A percentile compares a stretch with the other conserved stretches of the same genome.
Conservation (phyloP, 2,888 invertebrate species). For the Eupithecia insigniata region DNA sequence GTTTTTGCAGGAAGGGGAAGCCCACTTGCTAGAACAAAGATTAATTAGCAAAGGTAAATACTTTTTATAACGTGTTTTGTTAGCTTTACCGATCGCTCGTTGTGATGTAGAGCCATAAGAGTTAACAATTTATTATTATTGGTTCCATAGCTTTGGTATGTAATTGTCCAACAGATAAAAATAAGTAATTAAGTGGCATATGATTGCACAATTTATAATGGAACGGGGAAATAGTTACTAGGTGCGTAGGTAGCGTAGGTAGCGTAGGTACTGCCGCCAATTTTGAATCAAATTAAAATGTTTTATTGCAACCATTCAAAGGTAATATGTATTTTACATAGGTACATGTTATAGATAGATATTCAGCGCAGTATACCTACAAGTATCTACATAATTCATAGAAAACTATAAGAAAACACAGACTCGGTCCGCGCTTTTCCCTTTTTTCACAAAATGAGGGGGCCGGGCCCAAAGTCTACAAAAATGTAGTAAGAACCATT, state of each 20-base stretch:
- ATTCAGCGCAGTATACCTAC: no score
- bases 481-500: no score
- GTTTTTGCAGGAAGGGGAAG: conserved; percentile 2
- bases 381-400: no score
- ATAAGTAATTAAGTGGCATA: not conserved
- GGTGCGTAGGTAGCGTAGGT: no score
- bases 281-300: not conserved
- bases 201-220: not conserved
- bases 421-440: no score
- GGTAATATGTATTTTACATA: no score
- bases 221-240: not conserved
- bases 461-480: no score
- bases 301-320: no score
- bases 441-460: no score
- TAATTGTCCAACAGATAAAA: not conserved
- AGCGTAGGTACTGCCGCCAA: not conserved
- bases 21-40: not conserved
- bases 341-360: no score
- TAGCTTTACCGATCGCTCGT: not conserved
- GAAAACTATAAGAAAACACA: no score
- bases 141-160: not conserved
- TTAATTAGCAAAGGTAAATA: not conserved
- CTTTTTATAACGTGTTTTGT: not conserved
- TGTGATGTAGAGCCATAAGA: not conserved
- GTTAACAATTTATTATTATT: no score